Percentiles rank a stretch among this genome's conserved stretches.
Evolutionary conservation across 2,113 vertebrate genomes (phyloP).

Genomic region (Shinisaurus crocodilurus): DNA sequence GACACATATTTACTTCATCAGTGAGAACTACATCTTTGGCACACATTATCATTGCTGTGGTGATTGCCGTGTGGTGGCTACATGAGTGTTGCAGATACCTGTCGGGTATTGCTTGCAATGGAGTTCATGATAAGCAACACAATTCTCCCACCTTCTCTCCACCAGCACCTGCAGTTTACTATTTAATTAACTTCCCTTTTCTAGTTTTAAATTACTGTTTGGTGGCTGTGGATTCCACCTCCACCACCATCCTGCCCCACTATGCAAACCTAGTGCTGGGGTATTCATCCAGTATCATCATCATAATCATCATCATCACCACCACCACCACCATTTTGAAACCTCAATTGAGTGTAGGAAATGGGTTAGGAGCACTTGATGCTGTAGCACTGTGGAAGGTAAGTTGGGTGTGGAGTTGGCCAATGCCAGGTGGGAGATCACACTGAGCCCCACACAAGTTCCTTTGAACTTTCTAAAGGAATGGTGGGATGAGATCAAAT

Average conservation of each 20-base stretch:
- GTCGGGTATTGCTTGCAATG: background rate
- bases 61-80: background rate
- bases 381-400: background rate
- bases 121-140: background rate
- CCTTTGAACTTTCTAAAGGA: background rate
- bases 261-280: background rate
- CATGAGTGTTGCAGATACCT: background rate
- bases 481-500: background rate
- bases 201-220: background rate
- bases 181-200: background rate
- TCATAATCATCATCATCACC: too few species aligned
- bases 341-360: background rate
- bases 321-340: too few species aligned
- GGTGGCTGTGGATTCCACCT: background rate
- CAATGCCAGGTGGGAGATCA: background rate
- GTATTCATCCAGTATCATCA: background rate
- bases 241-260: too few species aligned
- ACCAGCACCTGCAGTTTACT: background rate
- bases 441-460: background rate
- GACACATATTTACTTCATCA: background rate
- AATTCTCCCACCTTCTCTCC: background rate
- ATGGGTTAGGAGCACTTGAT: background rate
- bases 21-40: background rate
- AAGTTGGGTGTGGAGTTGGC: background rate
- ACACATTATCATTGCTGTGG: background rate